Base-by-base conservation (phyloP, 2,113 vertebrate species). In the Spizaetus ornatus region DNA sequence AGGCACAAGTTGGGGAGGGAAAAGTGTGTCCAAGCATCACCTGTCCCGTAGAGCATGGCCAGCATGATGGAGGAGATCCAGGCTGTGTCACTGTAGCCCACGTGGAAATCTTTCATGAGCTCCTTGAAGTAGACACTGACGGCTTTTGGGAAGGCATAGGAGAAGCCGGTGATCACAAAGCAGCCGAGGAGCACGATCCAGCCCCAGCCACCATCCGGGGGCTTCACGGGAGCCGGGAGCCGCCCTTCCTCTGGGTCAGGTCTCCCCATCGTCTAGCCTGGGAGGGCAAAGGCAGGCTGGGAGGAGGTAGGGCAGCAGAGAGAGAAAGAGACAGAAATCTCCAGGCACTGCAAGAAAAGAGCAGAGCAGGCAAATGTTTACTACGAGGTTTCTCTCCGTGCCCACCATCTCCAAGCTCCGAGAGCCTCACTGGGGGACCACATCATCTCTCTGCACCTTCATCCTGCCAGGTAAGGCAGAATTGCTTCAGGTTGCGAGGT, bases 51-150 rank as follows among this genome's bases (percentile, higher is more conserved):
- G 73, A 98, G 97, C 98, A 98, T 98, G 84, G 98, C 98, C 47
- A 98, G 96, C 98, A 98, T 98, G 92, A 98, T 98, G 71, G 98
- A 98, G 61, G 98, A 98, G 95, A 98, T 98, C 98, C 98, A 98
- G 90, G 98, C 98, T 5, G 98, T 98, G 94, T 98, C 98, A 40
- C 98, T 98, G 96, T 98, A 98, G 77, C 98, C 98, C 21, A 98
- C 98, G 0, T 97, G 97, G 62, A 98, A 98, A 77, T 98, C 98
- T 6, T 94, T 94, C 98, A 98, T 98, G 71, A 98, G 98, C 48
- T 98, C 98, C 71, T 98, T 98, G 97, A 98, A 98, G 95, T 98
- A 98, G 95, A 98, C 98, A 95, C 98, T 98, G 91, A 98, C 97
- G 3, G 98, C 98, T 97, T 98, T 98, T 12, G 98, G 98, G 80